Conservation (phyloP, 2,797 vertebrate genomes). For the Acipenser transmontanus region DNA sequence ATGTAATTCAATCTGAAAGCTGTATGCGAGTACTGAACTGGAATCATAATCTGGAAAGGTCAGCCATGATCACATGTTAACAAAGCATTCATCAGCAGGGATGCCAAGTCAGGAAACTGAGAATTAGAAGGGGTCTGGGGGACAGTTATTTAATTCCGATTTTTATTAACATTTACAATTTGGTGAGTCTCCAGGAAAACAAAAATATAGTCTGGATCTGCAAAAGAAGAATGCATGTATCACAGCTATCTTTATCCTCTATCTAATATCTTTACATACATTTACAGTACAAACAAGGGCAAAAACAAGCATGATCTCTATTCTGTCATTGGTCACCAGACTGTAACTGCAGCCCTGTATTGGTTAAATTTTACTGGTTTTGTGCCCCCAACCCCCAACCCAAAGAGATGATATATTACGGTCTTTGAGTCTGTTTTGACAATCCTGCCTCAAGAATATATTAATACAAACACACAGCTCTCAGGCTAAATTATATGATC, state of each 20-base stretch:
- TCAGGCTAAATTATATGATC: too few species aligned
- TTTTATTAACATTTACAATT: background rate
- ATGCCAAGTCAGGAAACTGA: background rate
- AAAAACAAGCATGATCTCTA: too few species aligned
- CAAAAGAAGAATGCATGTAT: background rate
- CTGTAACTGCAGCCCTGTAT: too few species aligned
- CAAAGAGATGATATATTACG: too few species aligned
- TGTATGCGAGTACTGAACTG: background rate
- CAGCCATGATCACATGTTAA: background rate
- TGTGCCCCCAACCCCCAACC: too few species aligned
- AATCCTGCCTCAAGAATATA: too few species aligned
- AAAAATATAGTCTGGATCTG: background rate
- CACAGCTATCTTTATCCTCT: background rate
- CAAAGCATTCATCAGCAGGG: background rate
- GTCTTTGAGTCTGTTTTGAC: too few species aligned
- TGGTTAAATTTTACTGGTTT: too few species aligned
- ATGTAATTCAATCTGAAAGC: background rate
- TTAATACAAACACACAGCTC: too few species aligned
- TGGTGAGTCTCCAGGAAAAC: background rate
- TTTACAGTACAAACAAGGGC: background rate
- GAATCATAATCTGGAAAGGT: background rate
- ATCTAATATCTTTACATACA: background rate
- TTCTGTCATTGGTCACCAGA: too few species aligned
- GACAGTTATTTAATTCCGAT: background rate
- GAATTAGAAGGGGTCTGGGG: background rate